Base-by-base conservation (phyloP, 2,113 vertebrate species). In the Grallaria varia region DNA sequence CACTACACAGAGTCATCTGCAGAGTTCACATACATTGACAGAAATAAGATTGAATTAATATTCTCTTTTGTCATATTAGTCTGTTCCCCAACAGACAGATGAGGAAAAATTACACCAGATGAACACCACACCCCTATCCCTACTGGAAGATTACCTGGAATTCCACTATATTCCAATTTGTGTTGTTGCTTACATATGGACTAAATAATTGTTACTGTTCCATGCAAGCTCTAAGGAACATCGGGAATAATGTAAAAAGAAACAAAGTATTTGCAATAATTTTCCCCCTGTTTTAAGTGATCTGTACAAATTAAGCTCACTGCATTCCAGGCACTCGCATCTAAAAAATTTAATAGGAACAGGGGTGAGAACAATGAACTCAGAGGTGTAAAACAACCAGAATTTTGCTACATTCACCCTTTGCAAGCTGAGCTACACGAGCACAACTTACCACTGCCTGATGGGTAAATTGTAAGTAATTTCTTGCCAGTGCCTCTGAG, bases 401-500 rank as follows among this genome's bases (percentile, higher is more conserved):
- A 22, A 47, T 35, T 90, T 56, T 24, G 25, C 8, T 3, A 11
- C 27, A 12, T 18, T 52, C 40, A 14, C 49, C 79, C 52, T 44
- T 5, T 28, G 42, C 2, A 52, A 80, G 20, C 49, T 68, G 53
- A 42, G 47, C 24, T 37, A 44, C 47, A n/a, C 16, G 10, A 68
- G 71, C 71, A 23, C 47, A 42, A 91, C 98, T 49, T 97, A 99
- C 99, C 99, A 99, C 73, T 99, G 97, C 59, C 98, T 97, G 88
- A 98, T 35, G 5, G 99, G 99, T 55, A 99, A 98, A 95, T 99
- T 99, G 93, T 98, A 98, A 60, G 99, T 99, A 79, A 99, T 97
- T 97, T 99, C 99, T 96, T 99, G 99, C 99, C 99, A 99, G 96
- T 99, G 99, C 73, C 99, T 98, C 95, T 99, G 99, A 84, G 99